A percentile compares a stretch with the other conserved stretches of the same genome.
phyloP scores from a whole-genome alignment of 2,113 vertebrate species.

The Sciurus niger region DNA sequence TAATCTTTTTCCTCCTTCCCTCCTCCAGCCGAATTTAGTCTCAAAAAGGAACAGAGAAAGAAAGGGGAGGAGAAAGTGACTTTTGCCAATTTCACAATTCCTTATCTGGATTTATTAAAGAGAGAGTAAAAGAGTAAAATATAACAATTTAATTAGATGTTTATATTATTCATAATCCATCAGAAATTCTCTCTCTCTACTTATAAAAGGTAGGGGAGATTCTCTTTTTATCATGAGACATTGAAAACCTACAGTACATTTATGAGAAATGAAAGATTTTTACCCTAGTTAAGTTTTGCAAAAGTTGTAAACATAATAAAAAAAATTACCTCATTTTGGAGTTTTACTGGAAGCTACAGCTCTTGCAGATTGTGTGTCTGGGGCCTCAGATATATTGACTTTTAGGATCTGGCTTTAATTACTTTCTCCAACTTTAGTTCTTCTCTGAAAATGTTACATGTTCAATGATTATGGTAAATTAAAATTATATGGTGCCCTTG shows the following conservation, averaged over 20 bases:
- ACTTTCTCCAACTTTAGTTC: conserved; percentile 16
- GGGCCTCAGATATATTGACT: conserved; percentile 67
- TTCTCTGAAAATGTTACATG: conserved; percentile 56
- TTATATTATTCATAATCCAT: conserved; percentile 41
- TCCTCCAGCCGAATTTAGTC: conserved; percentile 39
- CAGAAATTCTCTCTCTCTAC: neutral
- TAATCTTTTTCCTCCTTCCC: neutral
- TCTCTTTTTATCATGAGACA: conserved; percentile 26
- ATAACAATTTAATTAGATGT: neutral
- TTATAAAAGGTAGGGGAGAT: conserved; percentile 17
- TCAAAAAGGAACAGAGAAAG: conserved; percentile 14
- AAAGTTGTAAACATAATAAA: conserved; percentile 57
- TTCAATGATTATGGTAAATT: conserved; percentile 36
- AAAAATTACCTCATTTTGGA: conserved; percentile 72
- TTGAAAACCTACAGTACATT: conserved; percentile 15
- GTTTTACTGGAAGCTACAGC: conserved; percentile 77
- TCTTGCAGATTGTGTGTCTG: conserved; percentile 15
- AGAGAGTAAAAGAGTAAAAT: neutral
- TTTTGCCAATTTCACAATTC: conserved; percentile 31
- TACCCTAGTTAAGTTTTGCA: conserved; percentile 54
- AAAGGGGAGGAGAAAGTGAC: conserved; percentile 17
- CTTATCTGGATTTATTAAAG: conserved; percentile 44
- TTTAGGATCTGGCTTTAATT: conserved; percentile 74
- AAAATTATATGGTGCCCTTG: conserved; percentile 63
- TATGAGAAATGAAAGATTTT: conserved; percentile 65